Evolutionary conservation across 2,113 vertebrate genomes (phyloP).

Genomic region (Myotis brandtii): DNA sequence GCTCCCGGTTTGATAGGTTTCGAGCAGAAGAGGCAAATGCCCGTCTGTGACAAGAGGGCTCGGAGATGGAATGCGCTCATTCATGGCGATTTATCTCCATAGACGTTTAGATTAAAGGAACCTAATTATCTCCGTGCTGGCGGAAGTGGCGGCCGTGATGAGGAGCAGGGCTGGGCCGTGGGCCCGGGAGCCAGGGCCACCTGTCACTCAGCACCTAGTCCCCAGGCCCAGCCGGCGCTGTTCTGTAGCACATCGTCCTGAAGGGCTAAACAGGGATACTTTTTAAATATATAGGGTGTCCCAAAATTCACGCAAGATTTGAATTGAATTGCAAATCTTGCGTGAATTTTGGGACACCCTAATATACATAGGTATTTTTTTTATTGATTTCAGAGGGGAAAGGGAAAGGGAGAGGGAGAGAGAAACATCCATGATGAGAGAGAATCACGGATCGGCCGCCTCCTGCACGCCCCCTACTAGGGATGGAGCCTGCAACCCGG

Average conservation of each 20-base stretch:
- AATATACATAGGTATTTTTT: too few species aligned
- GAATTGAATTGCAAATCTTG: too few species aligned
- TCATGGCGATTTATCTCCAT: slow-evolving; percentile 55
- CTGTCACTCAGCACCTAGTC: neutral
- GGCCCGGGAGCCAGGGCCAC: neutral
- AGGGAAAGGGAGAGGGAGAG: too few species aligned
- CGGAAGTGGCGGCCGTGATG: neutral
- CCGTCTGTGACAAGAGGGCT: slow-evolving; percentile 63
- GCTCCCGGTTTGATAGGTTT: slow-evolving; percentile 61
- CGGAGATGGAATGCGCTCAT: slow-evolving; percentile 71
- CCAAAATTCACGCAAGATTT: too few species aligned
- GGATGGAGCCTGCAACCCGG: too few species aligned
- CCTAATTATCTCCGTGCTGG: slow-evolving; percentile 10
- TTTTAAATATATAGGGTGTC: neutral
- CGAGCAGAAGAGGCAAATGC: slow-evolving; percentile 69
- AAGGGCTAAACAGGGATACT: neutral
- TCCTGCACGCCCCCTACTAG: too few species aligned
- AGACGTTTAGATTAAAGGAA: neutral
- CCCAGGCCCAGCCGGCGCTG: neutral
- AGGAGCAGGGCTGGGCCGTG: neutral
- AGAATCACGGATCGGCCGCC: too few species aligned
- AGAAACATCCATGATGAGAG: too few species aligned
- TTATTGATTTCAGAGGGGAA: too few species aligned
- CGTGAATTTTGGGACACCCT: too few species aligned
- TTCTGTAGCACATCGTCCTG: neutral